Base-by-base conservation (phyloP, 2,113 vertebrate genomes). In the Chrysochloris asiatica region DNA sequence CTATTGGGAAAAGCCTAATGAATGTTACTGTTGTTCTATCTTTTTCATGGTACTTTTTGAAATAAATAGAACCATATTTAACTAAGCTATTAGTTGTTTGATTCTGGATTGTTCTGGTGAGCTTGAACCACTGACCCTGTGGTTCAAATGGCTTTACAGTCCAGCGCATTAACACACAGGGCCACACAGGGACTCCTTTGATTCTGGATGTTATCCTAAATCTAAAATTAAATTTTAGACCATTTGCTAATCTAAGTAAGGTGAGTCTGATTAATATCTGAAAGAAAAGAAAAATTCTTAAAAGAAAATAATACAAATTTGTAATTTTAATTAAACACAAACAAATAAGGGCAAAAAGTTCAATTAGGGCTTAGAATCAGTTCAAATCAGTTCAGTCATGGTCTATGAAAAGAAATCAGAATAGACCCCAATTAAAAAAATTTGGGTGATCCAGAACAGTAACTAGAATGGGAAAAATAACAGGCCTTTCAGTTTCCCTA, bases 261-360 rank as follows among this genome's bases (percentile, higher is more conserved):
- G 17, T 75, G 8, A 80, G n/a, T 13, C 28, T 71, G 22, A 79
- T 10, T 91, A 88, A 17, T 81, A 92, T 45, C 36, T 71, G 8
- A 4, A 41, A 65, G 30, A 80, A 91, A 94, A 90, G 72, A 38
- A 86, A 72, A 81, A n/a, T n/a, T 50, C n/a, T 88, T 65, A 88
- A 21, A 85, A 75, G 8, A 73, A 81, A 12, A n/a, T 21, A 28
- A 8, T 52, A 56, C 67, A 8, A 65, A 48, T 82, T 79, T 11
- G 36, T 83, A 76, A 83, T 75, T 88, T 93, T 83, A 95, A 79
- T 4, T 63, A 3, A 16, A 80, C 43, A 88, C 7, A 16, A 90
- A 81, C 24, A 71, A 56, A 61, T 47, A 79, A 75, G 2, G 28
- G 73, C 2, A 61, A 30, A 91, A 61, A 5, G 3, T 65, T 88